These are phyloP conservation scores for Phataginus tricuspis DNA, from an alignment of 2,797 vertebrate species.

Conservation along the genomic window DNA sequence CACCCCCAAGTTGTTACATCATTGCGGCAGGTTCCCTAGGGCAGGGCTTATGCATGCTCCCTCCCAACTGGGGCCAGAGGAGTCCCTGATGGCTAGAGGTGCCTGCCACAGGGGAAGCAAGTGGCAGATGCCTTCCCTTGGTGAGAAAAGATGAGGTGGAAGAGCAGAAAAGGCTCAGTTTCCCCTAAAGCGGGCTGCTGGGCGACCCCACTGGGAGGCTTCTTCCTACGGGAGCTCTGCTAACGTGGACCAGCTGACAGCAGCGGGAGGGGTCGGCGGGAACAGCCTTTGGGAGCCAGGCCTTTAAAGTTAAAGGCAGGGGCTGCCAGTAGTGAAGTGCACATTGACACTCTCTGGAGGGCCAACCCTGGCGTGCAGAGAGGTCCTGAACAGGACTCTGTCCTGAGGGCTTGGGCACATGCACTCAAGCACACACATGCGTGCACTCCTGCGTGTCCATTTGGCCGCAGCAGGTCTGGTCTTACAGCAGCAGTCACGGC, in stretches of 20 bases:
- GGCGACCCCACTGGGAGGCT: neutral
- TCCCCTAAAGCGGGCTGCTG: neutral
- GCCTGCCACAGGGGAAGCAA: neutral
- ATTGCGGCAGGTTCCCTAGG: neutral
- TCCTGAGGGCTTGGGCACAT: neutral
- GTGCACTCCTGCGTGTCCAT: accelerated
- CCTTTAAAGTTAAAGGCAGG: neutral
- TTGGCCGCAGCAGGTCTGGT: neutral
- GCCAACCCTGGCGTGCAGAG: neutral
- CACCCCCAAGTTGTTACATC: neutral
- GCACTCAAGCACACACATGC: neutral
- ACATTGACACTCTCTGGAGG: neutral
- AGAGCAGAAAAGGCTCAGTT: neutral
- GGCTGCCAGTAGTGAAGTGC: neutral
- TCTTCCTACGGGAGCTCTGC: neutral
- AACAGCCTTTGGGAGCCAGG: neutral
- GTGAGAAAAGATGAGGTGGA: neutral
- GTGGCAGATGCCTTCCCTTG: neutral
- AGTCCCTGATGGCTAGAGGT: neutral
- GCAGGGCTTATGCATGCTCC: neutral
- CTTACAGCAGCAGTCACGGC: accelerated
- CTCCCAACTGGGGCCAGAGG: neutral
- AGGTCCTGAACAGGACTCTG: no score
- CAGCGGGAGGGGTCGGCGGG: neutral
- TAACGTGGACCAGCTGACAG: neutral